A percentile compares a stretch with the other conserved stretches of the same genome.
These are phyloP conservation scores for Parazoanthus darwini DNA, from an alignment of 92 coral and sea anemone genomes.

Conservation along the genomic window DNA sequence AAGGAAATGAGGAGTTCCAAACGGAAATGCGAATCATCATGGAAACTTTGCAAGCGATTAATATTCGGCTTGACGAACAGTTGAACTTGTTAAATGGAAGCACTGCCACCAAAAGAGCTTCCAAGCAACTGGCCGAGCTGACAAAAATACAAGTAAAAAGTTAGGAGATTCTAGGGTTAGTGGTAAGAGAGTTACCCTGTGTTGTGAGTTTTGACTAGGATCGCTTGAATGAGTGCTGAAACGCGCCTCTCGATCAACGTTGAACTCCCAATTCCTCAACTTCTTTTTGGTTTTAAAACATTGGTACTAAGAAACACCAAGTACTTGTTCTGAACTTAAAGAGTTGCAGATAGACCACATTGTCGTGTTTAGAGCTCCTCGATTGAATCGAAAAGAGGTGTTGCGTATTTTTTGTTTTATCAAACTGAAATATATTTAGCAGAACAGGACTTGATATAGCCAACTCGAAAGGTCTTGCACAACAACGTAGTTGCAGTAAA, in stretches of 20 bases:
- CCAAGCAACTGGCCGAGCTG: constrained; percentile 3
- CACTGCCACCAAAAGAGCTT: not conserved
- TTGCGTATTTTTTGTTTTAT: too few species aligned
- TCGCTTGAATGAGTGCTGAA: not conserved
- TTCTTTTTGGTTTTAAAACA: too few species aligned
- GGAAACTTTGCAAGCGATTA: constrained; percentile 33
- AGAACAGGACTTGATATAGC: too few species aligned
- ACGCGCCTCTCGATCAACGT: not conserved
- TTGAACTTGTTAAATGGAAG: constrained; percentile 26
- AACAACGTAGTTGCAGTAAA: too few species aligned
- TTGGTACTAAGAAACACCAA: not conserved
- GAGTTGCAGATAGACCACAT: not conserved
- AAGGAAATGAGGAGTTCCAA: constrained; percentile 14
- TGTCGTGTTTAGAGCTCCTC: not conserved
- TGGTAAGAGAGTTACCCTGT: not conserved
- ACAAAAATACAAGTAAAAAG: constrained; percentile 17
- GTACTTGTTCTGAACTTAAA: not conserved
- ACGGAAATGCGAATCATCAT: constrained; percentile 31
- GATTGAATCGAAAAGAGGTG: too few species aligned
- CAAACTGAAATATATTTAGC: too few species aligned
- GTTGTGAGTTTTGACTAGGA: not conserved
- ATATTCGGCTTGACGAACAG: constrained; percentile 35
- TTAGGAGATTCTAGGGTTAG: not conserved
- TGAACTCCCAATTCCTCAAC: not conserved
- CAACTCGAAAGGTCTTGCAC: too few species aligned